A percentile compares a stretch with the other conserved stretches of the same genome.
Evolutionary conservation across 2,113 vertebrate genomes (phyloP).

Genomic region (Antennarius striatus): DNA sequence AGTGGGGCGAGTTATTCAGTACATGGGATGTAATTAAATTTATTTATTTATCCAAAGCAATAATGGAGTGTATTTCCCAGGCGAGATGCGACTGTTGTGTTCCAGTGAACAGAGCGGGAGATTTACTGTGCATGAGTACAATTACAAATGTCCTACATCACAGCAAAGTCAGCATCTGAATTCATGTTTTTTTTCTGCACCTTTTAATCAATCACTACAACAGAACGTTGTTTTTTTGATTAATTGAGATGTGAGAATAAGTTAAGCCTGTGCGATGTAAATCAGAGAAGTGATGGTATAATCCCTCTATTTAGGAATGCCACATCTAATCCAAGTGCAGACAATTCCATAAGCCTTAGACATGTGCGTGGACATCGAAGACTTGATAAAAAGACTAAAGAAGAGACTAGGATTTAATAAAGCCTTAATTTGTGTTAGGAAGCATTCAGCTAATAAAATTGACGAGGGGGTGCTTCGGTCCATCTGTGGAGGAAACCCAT

Average conservation of each 20-base stretch:
- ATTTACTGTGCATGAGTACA: slow-evolving; percentile 50
- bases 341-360: too few species aligned
- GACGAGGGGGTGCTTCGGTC: too few species aligned
- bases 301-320: too few species aligned
- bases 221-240: slow-evolving; percentile 51
- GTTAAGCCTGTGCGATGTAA: slow-evolving; percentile 48
- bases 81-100: slow-evolving; percentile 41
- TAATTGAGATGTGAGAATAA: slow-evolving; percentile 55
- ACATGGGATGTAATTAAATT: slow-evolving; percentile 64
- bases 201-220: slow-evolving; percentile 22
- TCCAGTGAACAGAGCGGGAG: slow-evolving; percentile 38
- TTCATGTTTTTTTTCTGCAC: slow-evolving; percentile 17
- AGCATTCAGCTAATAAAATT: not conserved
- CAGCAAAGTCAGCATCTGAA: slow-evolving; percentile 27
- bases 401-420: too few species aligned
- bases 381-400: too few species aligned
- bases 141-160: slow-evolving; percentile 43
- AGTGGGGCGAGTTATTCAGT: slow-evolving; percentile 24
- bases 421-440: not conserved
- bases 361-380: too few species aligned
- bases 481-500: too few species aligned
- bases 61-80: slow-evolving; percentile 66
- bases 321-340: too few species aligned
- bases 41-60: slow-evolving; percentile 68
- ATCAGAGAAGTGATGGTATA: slow-evolving; percentile 2